Percentiles rank a stretch among this genome's conserved stretches.
Evolutionary conservation across 1,140 invertebrate species (phyloP).

Genomic region (Lordiphosa clarofinis): DNA sequence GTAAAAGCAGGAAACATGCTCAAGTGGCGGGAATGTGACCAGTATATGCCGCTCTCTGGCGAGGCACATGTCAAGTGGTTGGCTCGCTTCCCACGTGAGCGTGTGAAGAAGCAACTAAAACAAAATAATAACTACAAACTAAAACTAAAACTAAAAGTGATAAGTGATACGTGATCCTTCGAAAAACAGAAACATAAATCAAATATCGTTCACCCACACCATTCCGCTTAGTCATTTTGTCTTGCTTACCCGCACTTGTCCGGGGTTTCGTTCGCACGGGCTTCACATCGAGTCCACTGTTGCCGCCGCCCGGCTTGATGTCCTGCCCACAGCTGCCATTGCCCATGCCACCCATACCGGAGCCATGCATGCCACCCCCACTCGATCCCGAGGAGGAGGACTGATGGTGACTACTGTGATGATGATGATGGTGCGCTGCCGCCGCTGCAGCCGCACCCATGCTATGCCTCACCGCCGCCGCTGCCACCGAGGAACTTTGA

Average conservation of each 20-base stretch:
- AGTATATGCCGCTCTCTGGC: too few relatives aligned
- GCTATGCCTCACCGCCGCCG: constrained; percentile 69
- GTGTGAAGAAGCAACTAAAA: constrained; percentile 54
- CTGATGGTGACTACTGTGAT: constrained; percentile 55
- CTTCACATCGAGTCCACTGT: constrained; percentile 56
- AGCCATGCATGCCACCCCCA: constrained; percentile 29
- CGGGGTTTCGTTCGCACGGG: constrained; percentile 78
- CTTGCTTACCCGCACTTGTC: constrained; percentile 80
- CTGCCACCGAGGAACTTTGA: constrained; percentile 75
- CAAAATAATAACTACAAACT: constrained; percentile 42
- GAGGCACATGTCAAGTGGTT: constrained; percentile 49
- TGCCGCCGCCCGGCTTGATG: constrained; percentile 16
- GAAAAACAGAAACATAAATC: constrained; percentile 35
- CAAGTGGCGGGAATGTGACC: constrained; percentile 67
- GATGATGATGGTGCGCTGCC: constrained; percentile 66
- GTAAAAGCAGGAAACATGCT: constrained; percentile 64
- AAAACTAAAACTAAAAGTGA: constrained; percentile 45
- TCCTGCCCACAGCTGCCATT: constrained; percentile 24
- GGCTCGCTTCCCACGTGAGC: constrained; percentile 63
- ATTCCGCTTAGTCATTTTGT: constrained; percentile 63
- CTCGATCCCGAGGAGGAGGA: constrained; percentile 33
- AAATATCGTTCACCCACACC: constrained; percentile 78
- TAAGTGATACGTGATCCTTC: constrained; percentile 5
- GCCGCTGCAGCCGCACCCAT: constrained; percentile 61
- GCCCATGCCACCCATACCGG: constrained; percentile 29